These are phyloP conservation scores for Aspidapion aeneum DNA, from an alignment of 2,888 invertebrate genomes.

Conservation along the genomic window DNA sequence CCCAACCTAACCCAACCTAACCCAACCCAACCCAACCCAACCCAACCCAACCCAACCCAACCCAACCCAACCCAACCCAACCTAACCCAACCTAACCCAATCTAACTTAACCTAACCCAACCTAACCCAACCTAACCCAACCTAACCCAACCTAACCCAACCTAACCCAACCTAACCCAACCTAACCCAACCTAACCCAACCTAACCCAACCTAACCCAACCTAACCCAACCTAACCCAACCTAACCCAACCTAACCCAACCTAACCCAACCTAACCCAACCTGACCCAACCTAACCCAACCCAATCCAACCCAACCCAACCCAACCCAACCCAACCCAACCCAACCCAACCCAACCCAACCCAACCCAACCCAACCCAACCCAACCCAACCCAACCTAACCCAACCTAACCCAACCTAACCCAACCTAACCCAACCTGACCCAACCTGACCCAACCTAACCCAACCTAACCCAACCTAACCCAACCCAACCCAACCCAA, in stretches of 20 bases:
- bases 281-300: slow-evolving; percentile 1
- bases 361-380: too few relatives aligned
- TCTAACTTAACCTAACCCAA: slow-evolving; percentile 41
- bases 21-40: slow-evolving; percentile 32
- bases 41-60: slow-evolving; percentile 37
- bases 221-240: slow-evolving; percentile 2
- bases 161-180: slow-evolving; percentile 1
- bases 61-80: slow-evolving; percentile 41
- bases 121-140: not conserved
- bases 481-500: too few relatives aligned
- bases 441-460: too few relatives aligned
- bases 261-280: slow-evolving; percentile 2
- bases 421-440: too few relatives aligned
- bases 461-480: too few relatives aligned
- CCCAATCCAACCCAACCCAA: too few relatives aligned
- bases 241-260: slow-evolving; percentile 1
- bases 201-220: slow-evolving; percentile 1
- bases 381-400: too few relatives aligned
- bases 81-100: slow-evolving; percentile 35
- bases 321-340: too few relatives aligned
- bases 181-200: slow-evolving; percentile 5
- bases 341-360: too few relatives aligned
- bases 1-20: not conserved
- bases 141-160: not conserved
- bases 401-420: too few relatives aligned